Percentiles rank a stretch among this genome's conserved stretches.
phyloP scores from a whole-genome alignment of 2,797 vertebrate species.

The Vultur gryphus region DNA sequence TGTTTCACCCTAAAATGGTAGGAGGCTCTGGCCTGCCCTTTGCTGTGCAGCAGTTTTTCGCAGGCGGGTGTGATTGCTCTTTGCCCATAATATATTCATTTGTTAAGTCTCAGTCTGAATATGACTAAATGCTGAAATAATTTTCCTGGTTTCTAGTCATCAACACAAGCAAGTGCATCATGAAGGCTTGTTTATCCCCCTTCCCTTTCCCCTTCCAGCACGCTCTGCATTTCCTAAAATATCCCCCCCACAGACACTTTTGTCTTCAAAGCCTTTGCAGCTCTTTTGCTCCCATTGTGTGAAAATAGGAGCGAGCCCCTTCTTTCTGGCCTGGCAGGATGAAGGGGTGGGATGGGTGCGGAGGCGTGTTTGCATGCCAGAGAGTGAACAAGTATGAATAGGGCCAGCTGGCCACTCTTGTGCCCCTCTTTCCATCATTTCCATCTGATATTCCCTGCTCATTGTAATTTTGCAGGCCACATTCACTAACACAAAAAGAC shows the following conservation, averaged over 20 bases:
- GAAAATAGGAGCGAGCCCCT: background rate
- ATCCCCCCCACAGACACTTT: background rate
- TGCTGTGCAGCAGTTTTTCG: background rate
- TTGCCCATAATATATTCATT: background rate
- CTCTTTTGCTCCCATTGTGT: background rate
- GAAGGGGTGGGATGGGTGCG: slow-evolving; percentile 26
- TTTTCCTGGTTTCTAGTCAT: background rate
- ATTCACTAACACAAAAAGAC: slow-evolving; percentile 22
- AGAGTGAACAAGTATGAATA: slow-evolving; percentile 33
- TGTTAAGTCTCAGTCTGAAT: background rate
- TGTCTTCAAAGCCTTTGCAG: background rate
- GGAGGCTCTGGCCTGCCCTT: background rate
- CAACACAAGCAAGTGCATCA: background rate
- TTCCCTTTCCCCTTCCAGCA: background rate
- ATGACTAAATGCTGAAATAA: background rate
- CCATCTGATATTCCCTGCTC: slow-evolving; percentile 32
- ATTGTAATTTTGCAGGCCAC: background rate
- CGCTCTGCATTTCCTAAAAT: background rate
- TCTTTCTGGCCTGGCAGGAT: background rate
- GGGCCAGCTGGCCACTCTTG: slow-evolving; percentile 45
- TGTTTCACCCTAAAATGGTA: background rate
- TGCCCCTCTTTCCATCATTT: background rate
- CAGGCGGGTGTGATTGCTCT: background rate
- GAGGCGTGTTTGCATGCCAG: background rate
- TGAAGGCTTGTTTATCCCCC: background rate